phyloP scores from a whole-genome alignment of 2,113 vertebrate species.

The Esox niger region DNA sequence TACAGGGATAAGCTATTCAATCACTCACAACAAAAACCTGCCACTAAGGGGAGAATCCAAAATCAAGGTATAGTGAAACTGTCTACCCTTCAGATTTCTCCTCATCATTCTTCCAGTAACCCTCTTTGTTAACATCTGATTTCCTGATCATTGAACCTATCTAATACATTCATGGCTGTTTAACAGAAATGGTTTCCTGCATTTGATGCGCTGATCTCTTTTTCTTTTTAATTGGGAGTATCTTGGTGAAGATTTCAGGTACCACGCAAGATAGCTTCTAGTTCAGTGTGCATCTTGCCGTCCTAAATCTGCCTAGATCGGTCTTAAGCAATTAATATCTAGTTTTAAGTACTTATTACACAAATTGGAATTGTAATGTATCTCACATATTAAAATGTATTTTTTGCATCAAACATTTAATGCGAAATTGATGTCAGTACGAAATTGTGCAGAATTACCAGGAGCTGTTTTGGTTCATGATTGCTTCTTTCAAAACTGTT shows the following conservation, averaged over 20 bases:
- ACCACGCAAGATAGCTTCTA: not conserved
- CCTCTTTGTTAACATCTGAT: not conserved
- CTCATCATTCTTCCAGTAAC: not conserved
- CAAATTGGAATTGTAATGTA: too few relatives aligned
- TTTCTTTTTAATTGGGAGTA: not conserved
- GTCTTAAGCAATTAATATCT: too few relatives aligned
- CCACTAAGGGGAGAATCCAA: conserved; percentile 84
- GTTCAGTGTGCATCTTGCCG: too few relatives aligned
- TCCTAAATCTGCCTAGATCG: too few relatives aligned
- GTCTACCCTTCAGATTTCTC: conserved; percentile 25
- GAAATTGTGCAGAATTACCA: too few relatives aligned
- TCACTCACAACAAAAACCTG: conserved; percentile 89
- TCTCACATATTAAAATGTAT: too few relatives aligned
- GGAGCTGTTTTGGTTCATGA: not conserved
- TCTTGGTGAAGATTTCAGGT: not conserved
- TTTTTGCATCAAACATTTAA: too few relatives aligned
- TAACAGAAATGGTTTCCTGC: not conserved
- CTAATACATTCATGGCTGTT: conserved; percentile 27
- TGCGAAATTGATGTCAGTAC: too few relatives aligned
- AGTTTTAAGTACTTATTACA: too few relatives aligned
- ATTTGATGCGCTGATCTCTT: not conserved
- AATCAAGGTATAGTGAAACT: conserved; percentile 83
- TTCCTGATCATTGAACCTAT: conserved; percentile 11
- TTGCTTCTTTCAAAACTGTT: not conserved
- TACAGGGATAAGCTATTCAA: conserved; percentile 95